A percentile compares a stretch with the other conserved stretches of the same genome.
phyloP scores from a whole-genome alignment of 2,797 vertebrate genomes.

The Diglossa cyanea region DNA sequence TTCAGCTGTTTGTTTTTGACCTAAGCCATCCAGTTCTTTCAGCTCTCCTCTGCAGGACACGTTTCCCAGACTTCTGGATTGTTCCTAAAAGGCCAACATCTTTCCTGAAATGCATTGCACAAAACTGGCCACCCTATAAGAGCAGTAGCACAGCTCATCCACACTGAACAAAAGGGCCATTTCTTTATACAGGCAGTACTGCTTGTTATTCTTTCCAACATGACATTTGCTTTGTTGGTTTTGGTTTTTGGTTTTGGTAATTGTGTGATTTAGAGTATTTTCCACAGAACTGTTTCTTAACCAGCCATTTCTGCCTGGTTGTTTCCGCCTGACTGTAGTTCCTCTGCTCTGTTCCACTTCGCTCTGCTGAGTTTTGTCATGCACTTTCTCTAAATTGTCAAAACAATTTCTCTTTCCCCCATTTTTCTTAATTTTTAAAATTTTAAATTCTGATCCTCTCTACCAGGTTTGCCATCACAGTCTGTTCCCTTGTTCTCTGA shows the following conservation, averaged over 20 bases:
- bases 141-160: not conserved
- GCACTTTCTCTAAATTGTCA: not conserved
- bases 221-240: not conserved
- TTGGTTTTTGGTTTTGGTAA: not conserved
- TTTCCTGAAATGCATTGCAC: not conserved
- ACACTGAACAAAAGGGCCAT: not conserved
- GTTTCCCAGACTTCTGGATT: not conserved
- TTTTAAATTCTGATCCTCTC: not conserved
- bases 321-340: not conserved
- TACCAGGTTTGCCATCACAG: not conserved
- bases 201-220: not conserved
- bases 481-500: not conserved
- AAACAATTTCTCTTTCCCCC: not conserved
- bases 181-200: not conserved
- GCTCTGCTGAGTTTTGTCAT: not conserved
- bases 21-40: not conserved
- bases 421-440: fast-evolving
- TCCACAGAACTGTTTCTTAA: not conserved
- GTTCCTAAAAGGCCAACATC: not conserved
- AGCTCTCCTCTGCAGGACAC: fast-evolving
- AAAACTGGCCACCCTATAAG: not conserved
- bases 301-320: not conserved
- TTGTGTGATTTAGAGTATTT: not conserved
- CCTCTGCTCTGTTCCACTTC: not conserved
- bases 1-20: not conserved